Conservation (phyloP, 2,113 vertebrate genomes). For the Chrysochloris asiatica region DNA sequence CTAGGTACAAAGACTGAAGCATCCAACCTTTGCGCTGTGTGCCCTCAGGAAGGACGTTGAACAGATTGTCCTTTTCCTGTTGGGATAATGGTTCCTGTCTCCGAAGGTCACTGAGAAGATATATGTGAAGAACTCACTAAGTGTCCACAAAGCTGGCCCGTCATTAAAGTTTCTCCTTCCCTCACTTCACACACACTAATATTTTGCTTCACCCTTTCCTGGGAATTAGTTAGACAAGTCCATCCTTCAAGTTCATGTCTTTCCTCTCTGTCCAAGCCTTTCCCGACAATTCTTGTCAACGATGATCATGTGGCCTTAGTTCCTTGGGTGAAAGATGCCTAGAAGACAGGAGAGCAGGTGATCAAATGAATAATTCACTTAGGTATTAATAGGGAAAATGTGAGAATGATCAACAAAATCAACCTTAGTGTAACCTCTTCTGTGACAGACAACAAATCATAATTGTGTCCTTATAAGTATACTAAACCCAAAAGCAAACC, state of each 20-base stretch:
- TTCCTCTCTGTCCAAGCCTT: not conserved
- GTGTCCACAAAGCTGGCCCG: too few relatives aligned
- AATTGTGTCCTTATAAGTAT: not conserved
- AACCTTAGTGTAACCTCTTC: not conserved
- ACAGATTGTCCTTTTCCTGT: not conserved
- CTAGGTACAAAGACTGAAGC: too few relatives aligned
- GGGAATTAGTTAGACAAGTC: not conserved
- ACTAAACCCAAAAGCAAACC: too few relatives aligned
- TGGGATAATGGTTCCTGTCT: not conserved
- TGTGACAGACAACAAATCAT: not conserved
- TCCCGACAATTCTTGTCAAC: not conserved
- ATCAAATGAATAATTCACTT: not conserved
- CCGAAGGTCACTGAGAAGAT: not conserved
- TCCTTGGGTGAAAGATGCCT: not conserved
- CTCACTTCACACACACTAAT: too few relatives aligned
- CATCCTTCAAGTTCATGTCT: not conserved
- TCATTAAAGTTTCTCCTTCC: too few relatives aligned
- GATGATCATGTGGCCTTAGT: not conserved
- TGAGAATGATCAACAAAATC: not conserved
- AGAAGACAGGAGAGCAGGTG: not conserved
- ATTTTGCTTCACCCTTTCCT: too few relatives aligned
- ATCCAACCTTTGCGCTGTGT: too few relatives aligned
- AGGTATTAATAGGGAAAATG: not conserved
- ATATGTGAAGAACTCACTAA: fast-evolving
- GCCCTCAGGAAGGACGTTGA: not conserved